Conservation (phyloP, 2,888 invertebrate species). For the Stictocephala bisonia region DNA sequence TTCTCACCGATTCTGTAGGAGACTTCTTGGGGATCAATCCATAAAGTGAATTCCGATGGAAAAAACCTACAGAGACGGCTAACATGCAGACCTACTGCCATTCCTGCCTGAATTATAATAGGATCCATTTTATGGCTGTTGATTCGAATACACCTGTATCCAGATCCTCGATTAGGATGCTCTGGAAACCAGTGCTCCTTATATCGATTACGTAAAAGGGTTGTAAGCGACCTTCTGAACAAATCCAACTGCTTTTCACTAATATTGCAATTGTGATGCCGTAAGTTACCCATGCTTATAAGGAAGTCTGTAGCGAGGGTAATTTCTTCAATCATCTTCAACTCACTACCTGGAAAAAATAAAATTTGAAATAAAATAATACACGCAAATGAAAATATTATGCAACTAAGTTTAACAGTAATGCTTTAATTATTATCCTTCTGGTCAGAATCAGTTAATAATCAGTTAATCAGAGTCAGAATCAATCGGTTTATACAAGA, state of each 20-base stretch:
- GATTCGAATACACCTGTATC: slow-evolving; percentile 76
- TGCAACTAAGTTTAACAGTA: too few species aligned
- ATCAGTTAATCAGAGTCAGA: too few species aligned
- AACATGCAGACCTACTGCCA: slow-evolving; percentile 71
- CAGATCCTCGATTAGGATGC: slow-evolving; percentile 75
- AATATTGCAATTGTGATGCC: too few species aligned
- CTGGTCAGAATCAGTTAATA: too few species aligned
- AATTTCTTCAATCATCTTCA: too few species aligned
- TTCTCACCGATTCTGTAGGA: slow-evolving; percentile 74
- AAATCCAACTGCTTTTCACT: slow-evolving; percentile 64
- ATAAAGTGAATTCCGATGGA: slow-evolving; percentile 79
- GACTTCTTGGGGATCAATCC: slow-evolving; percentile 80
- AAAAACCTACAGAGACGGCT: slow-evolving; percentile 69
- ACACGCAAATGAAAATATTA: too few species aligned
- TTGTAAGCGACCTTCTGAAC: slow-evolving; percentile 65
- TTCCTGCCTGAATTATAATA: slow-evolving; percentile 73
- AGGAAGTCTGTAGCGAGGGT: too few species aligned
- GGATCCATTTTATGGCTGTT: slow-evolving; percentile 78
- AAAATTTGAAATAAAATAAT: too few species aligned
- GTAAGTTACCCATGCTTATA: too few species aligned
- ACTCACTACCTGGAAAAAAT: too few species aligned
- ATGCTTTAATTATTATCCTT: too few species aligned
- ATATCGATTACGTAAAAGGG: slow-evolving; percentile 67
- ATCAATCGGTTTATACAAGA: too few species aligned
- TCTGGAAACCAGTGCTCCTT: slow-evolving; percentile 80